A percentile compares a stretch with the other conserved stretches of the same genome.
Conservation (phyloP, 2,113 vertebrate genomes). For the Antechinus flavipes region DNA sequence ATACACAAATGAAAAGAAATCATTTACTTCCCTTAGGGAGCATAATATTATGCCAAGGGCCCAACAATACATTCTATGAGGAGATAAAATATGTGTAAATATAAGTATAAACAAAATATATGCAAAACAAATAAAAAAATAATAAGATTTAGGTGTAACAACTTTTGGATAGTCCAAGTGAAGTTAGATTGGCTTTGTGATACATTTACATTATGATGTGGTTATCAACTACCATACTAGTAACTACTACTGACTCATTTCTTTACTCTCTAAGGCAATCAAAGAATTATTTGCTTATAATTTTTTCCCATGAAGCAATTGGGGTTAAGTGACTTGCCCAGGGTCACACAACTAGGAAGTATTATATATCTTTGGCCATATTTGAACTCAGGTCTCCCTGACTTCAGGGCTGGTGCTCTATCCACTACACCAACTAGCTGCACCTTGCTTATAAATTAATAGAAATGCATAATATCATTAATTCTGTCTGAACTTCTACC, state of each 20-base stretch:
- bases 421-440: no score
- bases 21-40: neutral
- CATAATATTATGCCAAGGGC: neutral
- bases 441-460: neutral
- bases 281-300: neutral
- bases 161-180: neutral
- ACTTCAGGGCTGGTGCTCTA: no score
- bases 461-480: neutral
- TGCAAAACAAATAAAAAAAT: neutral
- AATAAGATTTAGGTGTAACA: neutral
- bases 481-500: neutral
- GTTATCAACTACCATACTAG: neutral
- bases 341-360: no score
- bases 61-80: neutral
- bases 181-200: neutral
- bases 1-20: neutral
- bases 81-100: neutral
- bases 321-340: no score
- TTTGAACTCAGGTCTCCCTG: no score
- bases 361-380: no score
- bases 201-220: neutral
- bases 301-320: no score
- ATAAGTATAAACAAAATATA: neutral
- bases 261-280: neutral
- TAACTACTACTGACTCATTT: neutral